phyloP scores from a whole-genome alignment of 1,140 invertebrate species.

The Mizuhopecten yessoensis region DNA sequence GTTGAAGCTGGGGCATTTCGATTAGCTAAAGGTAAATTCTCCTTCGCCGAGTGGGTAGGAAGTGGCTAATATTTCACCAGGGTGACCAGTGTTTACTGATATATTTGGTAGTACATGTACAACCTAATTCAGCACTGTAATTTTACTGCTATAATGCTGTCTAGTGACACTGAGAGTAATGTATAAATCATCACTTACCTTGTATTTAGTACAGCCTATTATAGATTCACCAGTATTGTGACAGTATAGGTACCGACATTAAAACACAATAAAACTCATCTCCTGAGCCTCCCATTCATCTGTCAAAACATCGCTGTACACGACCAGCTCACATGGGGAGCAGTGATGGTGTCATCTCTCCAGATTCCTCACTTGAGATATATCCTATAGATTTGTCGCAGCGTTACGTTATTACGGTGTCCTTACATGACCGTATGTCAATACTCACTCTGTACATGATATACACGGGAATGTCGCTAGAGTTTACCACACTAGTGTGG shows the following conservation, averaged over 20 bases:
- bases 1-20: no score
- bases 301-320: not conserved
- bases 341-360: not conserved
- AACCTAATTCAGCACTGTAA: not conserved
- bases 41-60: no score
- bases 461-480: not conserved
- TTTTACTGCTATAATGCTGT: constrained; percentile 10
- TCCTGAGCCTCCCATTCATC: not conserved
- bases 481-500: not conserved
- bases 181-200: not conserved
- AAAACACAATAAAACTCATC: constrained; percentile 7
- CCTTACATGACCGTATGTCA: not conserved
- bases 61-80: no score
- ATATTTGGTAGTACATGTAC: not conserved
- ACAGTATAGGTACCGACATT: not conserved
- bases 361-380: not conserved
- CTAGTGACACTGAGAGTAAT: not conserved
- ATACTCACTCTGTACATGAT: not conserved
- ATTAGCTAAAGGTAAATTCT: no score
- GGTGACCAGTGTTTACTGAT: no score
- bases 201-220: not conserved
- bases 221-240: not conserved
- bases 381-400: no score
- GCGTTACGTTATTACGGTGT: not conserved
- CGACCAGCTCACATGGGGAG: not conserved